These are phyloP conservation scores for Stichopus chloronotus DNA, from an alignment of 35 echinoderm and acorn worm genomes.

Conservation along the genomic window DNA sequence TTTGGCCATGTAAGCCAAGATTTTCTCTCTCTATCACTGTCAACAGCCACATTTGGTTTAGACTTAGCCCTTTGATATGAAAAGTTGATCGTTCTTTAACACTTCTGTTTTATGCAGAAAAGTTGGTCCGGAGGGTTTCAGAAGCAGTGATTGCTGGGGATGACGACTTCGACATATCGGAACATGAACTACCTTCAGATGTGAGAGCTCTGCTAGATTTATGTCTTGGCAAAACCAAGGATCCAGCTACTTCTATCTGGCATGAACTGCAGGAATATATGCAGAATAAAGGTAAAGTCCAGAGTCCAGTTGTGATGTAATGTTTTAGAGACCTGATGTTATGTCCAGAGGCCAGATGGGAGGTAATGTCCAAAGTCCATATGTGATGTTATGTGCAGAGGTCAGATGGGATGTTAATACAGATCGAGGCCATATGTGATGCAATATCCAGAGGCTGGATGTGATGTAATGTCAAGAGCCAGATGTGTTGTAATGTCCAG, in stretches of 20 bases:
- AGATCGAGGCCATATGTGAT: too few species aligned
- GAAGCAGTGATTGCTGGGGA: constrained; percentile 89
- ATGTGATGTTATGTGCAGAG: too few species aligned
- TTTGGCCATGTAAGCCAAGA: too few species aligned
- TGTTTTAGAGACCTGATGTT: too few species aligned
- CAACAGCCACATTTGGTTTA: too few species aligned
- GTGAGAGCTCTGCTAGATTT: constrained; percentile 76
- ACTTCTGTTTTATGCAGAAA: constrained; percentile 62
- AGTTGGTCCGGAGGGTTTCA: constrained; percentile 77
- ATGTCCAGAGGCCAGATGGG: too few species aligned
- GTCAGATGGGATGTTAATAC: too few species aligned
- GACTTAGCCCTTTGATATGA: neutral
- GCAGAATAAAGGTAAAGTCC: constrained; percentile 71
- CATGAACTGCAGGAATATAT: constrained; percentile 86
- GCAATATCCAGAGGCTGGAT: neutral
- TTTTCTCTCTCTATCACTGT: too few species aligned
- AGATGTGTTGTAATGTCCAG: neutral
- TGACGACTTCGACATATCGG: constrained; percentile 87
- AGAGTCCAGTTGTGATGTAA: neutral
- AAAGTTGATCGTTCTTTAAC: neutral
- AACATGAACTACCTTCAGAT: constrained; percentile 65
- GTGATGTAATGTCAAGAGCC: neutral
- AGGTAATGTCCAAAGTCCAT: too few species aligned
- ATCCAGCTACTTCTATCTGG: constrained; percentile 77
- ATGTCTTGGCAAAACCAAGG: constrained; percentile 75